phyloP scores from a whole-genome alignment of 2,797 vertebrate species.

The Picus viridis region DNA sequence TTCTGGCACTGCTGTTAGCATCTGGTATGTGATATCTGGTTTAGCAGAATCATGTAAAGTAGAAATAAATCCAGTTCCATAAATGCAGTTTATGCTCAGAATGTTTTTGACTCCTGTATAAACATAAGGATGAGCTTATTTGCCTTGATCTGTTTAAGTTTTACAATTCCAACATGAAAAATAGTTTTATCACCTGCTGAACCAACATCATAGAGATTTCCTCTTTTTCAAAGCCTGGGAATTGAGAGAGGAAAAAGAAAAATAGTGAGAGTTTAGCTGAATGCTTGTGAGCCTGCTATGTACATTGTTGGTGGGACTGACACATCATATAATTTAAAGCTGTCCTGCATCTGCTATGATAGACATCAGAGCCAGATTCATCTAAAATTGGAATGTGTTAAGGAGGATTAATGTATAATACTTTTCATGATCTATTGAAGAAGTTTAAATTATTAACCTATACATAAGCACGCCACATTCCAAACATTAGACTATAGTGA shows the following conservation, averaged over 20 bases:
- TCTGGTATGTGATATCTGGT: not conserved
- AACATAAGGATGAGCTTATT: not conserved
- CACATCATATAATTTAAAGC: not conserved
- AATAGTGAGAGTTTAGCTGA: not conserved
- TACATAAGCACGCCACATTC: slow-evolving; percentile 10
- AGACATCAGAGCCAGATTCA: not conserved
- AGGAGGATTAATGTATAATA: slow-evolving; percentile 26
- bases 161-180: not conserved
- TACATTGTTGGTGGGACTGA: not conserved
- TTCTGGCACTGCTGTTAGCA: slow-evolving; percentile 20
- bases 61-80: not conserved
- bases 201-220: not conserved
- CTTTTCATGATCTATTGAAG: slow-evolving; percentile 28
- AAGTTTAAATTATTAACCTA: slow-evolving; percentile 34
- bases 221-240: not conserved
- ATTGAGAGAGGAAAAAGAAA: not conserved
- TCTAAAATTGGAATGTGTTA: slow-evolving; percentile 28
- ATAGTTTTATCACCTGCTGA: not conserved
- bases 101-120: not conserved
- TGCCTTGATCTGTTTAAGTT: not conserved
- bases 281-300: not conserved
- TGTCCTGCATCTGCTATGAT: not conserved
- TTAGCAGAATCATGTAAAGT: not conserved
- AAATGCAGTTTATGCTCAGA: not conserved
- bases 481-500: not conserved